phyloP scores from a whole-genome alignment of 2,113 vertebrate genomes.

The Cryptotis parvus region DNA sequence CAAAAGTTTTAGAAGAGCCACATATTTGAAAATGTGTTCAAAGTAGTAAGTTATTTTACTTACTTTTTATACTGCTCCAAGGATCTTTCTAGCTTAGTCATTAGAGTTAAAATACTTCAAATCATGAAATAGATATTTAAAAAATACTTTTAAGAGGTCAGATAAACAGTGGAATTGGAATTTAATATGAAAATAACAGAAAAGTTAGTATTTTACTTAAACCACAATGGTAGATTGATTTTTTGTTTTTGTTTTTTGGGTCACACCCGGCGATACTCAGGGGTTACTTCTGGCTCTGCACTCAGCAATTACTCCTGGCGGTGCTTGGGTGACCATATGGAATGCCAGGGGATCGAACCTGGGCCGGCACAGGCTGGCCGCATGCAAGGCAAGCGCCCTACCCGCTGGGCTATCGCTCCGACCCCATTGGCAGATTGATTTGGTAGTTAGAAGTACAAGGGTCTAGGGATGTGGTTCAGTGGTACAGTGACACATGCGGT shows the following conservation, averaged over 20 bases:
- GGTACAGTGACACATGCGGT: too few relatives aligned
- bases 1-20: slow-evolving; percentile 45
- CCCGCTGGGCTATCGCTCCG: too few relatives aligned
- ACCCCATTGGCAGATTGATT: slow-evolving; percentile 13
- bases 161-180: slow-evolving; percentile 55
- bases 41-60: slow-evolving; percentile 35
- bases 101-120: slow-evolving; percentile 56
- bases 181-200: slow-evolving; percentile 33
- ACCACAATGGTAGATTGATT: too few relatives aligned
- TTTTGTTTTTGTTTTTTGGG: too few relatives aligned
- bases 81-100: slow-evolving; percentile 38
- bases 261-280: too few relatives aligned
- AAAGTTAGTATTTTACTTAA: background rate
- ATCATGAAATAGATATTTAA: slow-evolving; percentile 37
- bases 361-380: too few relatives aligned
- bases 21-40: slow-evolving; percentile 8
- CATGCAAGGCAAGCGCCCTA: too few relatives aligned
- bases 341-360: too few relatives aligned
- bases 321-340: too few relatives aligned
- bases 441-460: slow-evolving; percentile 12
- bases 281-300: too few relatives aligned
- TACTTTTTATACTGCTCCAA: slow-evolving; percentile 24
- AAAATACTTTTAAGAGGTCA: slow-evolving; percentile 48
- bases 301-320: too few relatives aligned
- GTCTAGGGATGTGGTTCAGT: too few relatives aligned